These are phyloP conservation scores for Zygogramma bicolorata DNA, from an alignment of 2,888 invertebrate genomes.

Conservation along the genomic window DNA sequence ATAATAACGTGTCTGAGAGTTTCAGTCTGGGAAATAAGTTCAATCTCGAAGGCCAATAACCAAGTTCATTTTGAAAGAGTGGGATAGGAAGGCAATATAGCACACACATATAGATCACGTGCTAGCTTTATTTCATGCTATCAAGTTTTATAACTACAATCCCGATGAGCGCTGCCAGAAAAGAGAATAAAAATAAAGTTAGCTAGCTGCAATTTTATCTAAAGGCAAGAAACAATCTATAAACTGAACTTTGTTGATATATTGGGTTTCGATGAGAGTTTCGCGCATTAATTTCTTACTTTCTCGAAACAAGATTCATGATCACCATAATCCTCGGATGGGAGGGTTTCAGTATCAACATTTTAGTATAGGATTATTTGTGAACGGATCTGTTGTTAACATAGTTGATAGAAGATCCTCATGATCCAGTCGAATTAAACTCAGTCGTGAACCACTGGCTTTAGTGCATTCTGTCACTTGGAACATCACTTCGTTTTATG, in stretches of 20 bases:
- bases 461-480: too few relatives aligned
- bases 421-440: too few relatives aligned
- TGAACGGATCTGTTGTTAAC: neutral
- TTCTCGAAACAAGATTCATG: conserved; percentile 27
- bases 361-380: neutral
- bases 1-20: neutral
- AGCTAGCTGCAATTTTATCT: conserved; percentile 47
- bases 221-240: conserved; percentile 35
- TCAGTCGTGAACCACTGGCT: too few relatives aligned
- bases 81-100: neutral
- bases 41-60: neutral
- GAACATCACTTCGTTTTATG: too few relatives aligned
- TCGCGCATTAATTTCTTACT: conserved; percentile 40
- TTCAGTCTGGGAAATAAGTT: neutral
- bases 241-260: conserved; percentile 44
- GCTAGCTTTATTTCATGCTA: conserved; percentile 54
- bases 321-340: conserved; percentile 4
- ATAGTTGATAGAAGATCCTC: too few relatives aligned
- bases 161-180: conserved; percentile 26
- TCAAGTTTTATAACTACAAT: conserved; percentile 54
- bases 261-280: conserved; percentile 43
- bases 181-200: conserved; percentile 42
- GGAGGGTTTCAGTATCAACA: conserved; percentile 1
- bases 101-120: conserved; percentile 57
- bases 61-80: neutral